phyloP scores from a whole-genome alignment of 2,113 vertebrate genomes.

The Oceanites oceanicus region DNA sequence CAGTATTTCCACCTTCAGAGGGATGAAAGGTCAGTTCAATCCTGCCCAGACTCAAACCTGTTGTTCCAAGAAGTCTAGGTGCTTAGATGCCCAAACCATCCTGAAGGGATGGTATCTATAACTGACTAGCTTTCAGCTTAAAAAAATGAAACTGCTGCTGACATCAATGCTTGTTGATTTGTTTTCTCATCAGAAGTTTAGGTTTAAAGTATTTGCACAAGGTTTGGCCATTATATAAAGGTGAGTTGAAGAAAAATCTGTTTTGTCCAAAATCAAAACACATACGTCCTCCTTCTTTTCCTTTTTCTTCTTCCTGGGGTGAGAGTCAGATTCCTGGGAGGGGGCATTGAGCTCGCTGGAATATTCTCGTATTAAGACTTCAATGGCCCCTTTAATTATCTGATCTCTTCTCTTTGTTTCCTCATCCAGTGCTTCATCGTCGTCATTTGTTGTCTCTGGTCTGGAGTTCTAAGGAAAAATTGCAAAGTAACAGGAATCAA shows the following conservation, averaged over 20 bases:
- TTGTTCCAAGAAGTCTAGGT: constrained; percentile 55
- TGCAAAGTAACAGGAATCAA: constrained; percentile 41
- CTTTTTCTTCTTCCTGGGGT: constrained; percentile 94
- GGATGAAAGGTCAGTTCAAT: constrained; percentile 51
- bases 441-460: constrained; percentile 82
- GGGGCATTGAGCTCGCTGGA: constrained; percentile 96
- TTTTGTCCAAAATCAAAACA: constrained; percentile 77
- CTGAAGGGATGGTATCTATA: constrained; percentile 29
- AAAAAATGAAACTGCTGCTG: constrained; percentile 45
- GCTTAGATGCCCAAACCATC: constrained; percentile 46
- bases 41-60: constrained; percentile 59
- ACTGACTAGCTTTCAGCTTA: constrained; percentile 62
- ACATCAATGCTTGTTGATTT: constrained; percentile 61
- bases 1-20: constrained; percentile 47
- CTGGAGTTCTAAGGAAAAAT: constrained; percentile 77
- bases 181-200: constrained; percentile 60
- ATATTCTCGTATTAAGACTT: constrained; percentile 94
- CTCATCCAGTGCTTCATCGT: constrained; percentile 96
- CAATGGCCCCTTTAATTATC: constrained; percentile 93
- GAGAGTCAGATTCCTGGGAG: constrained; percentile 92
- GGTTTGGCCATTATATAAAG: constrained; percentile 70
- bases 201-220: constrained; percentile 58
- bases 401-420: constrained; percentile 95
- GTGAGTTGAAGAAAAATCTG: constrained; percentile 69
- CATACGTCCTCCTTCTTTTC: constrained; percentile 98